Percentiles rank a stretch among this genome's conserved stretches.
Conservation (phyloP, 1,140 invertebrate species). For the Tetraneura akinire region DNA sequence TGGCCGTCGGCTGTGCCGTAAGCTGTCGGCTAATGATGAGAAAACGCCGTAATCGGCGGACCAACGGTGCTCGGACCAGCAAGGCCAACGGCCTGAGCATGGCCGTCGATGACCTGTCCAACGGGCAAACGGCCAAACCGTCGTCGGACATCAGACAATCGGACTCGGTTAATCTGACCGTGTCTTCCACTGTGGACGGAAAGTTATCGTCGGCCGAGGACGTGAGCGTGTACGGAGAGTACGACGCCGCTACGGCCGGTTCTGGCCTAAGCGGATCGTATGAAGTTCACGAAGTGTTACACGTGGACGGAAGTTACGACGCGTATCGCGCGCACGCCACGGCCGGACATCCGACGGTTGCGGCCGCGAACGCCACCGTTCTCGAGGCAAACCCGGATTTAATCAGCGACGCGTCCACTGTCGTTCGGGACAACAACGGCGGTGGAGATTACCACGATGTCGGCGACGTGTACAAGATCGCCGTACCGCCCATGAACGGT, state of each 20-base stretch:
- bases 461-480: slow-evolving; percentile 28
- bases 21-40: slow-evolving; percentile 72
- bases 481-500: not conserved
- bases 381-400: slow-evolving; percentile 75
- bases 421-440: slow-evolving; percentile 61
- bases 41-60: slow-evolving; percentile 63
- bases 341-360: slow-evolving; percentile 54
- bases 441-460: not conserved
- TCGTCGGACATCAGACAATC: slow-evolving; percentile 58
- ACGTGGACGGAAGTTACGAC: slow-evolving; percentile 54
- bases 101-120: slow-evolving; percentile 53
- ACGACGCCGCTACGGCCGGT: slow-evolving; percentile 59
- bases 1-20: slow-evolving; percentile 57
- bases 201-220: slow-evolving; percentile 53
- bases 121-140: slow-evolving; percentile 57
- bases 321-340: slow-evolving; percentile 56
- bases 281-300: slow-evolving; percentile 52
- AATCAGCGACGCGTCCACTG: slow-evolving; percentile 73
- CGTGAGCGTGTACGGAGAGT: slow-evolving; percentile 60
- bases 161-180: slow-evolving; percentile 36
- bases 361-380: slow-evolving; percentile 60
- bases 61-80: slow-evolving; percentile 60
- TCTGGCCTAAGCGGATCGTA: slow-evolving; percentile 53
- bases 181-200: slow-evolving; percentile 54
- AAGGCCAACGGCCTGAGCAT: slow-evolving; percentile 57